Base-by-base conservation (phyloP, 2,888 invertebrate genomes). In the Tholera decimalis region DNA sequence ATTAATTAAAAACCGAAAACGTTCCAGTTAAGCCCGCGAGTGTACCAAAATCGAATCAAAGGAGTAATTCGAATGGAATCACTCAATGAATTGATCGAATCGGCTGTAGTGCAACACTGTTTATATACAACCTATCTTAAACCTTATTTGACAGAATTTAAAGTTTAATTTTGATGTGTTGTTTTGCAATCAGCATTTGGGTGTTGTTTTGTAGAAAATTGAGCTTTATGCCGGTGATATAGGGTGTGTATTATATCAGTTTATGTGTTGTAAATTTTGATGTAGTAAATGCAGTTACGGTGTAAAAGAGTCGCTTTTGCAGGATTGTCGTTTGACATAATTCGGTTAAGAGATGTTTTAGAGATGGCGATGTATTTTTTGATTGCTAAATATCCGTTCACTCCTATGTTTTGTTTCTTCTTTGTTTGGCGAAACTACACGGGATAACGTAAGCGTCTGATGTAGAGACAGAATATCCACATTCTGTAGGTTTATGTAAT, bases 1-100 rank as follows among this genome's bases (percentile, higher is more conserved):
- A 92, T 92, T 93, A 93, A 93, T 93, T 93, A 91, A 93, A 93
- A 92, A 87, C 89, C 89, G 85, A 91, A 92, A 91, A 87, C 86
- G 88, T 84, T 84, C 80, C 85, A 84, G 90, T 90, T 90, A 90
- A 91, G 86, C 90, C 86, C 77, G 85, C 82, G 85, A 89, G 86
- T 87, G 88, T 83, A 86, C 84, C 85, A 78, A 85, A 91, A 92
- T 90, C 86, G 90, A 92, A 92, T 93, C 90, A 93, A 93, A 92
- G 90, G 90, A 90, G 85, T 89, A 87, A 92, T 90, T 92, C 91
- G 88, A 88, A 89, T 89, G 92, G 90, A 92, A 92, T 88, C 83
- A 84, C 63, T 73, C 82, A 84, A 85, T 86, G 83, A 83, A 84
- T 85, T 85, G 82, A 82, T 83, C 80, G 83, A 84, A 82, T 81